Percentiles rank a stretch among this genome's conserved stretches.
Evolutionary conservation across 2,888 invertebrate genomes (phyloP).

Genomic region (Meliscaeva auricollis): DNA sequence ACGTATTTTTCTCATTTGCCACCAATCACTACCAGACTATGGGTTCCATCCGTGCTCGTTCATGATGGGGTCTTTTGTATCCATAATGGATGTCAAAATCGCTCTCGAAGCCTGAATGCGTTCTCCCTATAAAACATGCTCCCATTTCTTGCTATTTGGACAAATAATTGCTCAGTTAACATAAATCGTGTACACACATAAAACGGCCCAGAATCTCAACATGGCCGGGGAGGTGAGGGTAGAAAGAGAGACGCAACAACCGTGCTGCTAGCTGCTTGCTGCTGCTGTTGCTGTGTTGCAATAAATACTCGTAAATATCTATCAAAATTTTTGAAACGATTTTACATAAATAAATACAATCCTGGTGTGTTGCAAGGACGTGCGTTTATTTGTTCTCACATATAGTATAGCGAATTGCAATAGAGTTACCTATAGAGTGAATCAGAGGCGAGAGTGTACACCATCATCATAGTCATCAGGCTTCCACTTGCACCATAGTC

Average conservation of each 20-base stretch:
- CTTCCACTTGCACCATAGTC: constrained; percentile 12
- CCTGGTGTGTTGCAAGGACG: constrained; percentile 6
- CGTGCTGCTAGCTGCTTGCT: no score
- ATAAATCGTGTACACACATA: constrained; percentile 51
- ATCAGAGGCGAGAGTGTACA: no score
- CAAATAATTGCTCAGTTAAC: constrained; percentile 72
- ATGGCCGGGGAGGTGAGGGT: background rate
- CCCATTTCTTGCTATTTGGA: constrained; percentile 47
- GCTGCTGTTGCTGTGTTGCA: constrained; percentile 11
- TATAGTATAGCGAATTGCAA: constrained; percentile 1
- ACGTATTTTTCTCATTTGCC: background rate
- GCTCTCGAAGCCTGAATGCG: constrained; percentile 17
- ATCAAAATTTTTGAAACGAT: constrained; percentile 60
- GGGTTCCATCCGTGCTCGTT: background rate
- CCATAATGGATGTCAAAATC: constrained; percentile 58
- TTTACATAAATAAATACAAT: constrained; percentile 62
- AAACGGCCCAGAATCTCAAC: background rate
- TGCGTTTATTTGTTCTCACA: constrained; percentile 17
- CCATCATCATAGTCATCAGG: background rate
- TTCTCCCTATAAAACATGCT: constrained; percentile 11
- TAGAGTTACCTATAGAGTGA: background rate
- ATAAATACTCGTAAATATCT: constrained; percentile 62
- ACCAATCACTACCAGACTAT: background rate
- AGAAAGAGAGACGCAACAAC: background rate
- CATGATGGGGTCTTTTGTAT: constrained; percentile 42